A percentile compares a stretch with the other conserved stretches of the same genome.
Evolutionary conservation across 2,113 vertebrate genomes (phyloP).

Genomic region (Tursiops truncatus): DNA sequence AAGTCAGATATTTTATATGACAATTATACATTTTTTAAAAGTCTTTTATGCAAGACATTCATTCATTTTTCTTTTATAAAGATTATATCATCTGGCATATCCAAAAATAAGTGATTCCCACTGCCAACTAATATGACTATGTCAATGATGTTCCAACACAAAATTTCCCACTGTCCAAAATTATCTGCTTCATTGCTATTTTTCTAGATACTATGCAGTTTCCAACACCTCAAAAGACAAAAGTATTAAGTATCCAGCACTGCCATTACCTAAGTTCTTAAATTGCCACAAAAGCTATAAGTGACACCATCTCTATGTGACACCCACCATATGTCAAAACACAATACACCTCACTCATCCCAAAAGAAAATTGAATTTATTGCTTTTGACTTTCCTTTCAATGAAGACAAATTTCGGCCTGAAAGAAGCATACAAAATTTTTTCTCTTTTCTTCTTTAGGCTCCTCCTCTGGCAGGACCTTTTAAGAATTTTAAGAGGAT

Average conservation of each 20-base stretch:
- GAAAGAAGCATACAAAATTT: neutral
- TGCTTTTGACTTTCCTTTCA: conserved; percentile 27
- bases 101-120: conserved; percentile 11
- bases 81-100: neutral
- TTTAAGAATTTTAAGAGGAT: conserved; percentile 22
- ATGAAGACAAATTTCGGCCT: conserved; percentile 28
- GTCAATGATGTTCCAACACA: neutral
- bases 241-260: neutral
- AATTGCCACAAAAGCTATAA: neutral
- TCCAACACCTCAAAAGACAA: neutral
- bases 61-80: conserved; percentile 9
- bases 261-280: conserved; percentile 34
- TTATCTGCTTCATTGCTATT: neutral
- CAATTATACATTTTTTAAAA: neutral
- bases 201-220: conserved; percentile 52
- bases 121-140: neutral
- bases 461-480: neutral
- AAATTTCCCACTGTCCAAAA: conserved; percentile 9
- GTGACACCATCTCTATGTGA: conserved; percentile 1
- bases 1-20: neutral
- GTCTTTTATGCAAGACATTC: neutral
- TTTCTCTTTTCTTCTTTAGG: neutral
- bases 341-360: neutral
- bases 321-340: neutral
- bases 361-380: neutral